These are phyloP conservation scores for Orchestia grillus DNA, from an alignment of 1,140 invertebrate genomes.

Conservation along the genomic window DNA sequence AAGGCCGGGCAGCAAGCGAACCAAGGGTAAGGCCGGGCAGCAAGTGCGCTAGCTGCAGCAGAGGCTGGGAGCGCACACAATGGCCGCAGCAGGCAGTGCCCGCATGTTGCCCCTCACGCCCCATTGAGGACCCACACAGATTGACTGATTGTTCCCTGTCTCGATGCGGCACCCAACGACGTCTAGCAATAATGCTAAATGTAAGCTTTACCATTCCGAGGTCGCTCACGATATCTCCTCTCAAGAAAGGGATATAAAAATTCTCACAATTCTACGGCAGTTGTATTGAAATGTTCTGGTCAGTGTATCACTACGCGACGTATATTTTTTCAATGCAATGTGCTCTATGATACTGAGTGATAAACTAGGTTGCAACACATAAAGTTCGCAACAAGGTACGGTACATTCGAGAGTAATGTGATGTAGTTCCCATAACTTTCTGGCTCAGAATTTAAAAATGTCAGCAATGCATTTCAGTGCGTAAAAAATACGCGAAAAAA, in stretches of 20 bases:
- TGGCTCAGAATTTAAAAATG: not conserved
- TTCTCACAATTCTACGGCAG: not conserved
- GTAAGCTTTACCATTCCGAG: not conserved
- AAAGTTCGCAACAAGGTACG: not conserved
- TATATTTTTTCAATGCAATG: not conserved
- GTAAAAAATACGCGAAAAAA: not conserved
- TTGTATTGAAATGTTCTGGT: not conserved
- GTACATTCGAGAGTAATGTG: not conserved
- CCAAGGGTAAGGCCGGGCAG: too few species aligned
- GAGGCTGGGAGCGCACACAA: not conserved
- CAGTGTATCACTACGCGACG: not conserved
- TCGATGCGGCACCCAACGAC: not conserved
- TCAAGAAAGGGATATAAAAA: not conserved
- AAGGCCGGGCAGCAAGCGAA: too few species aligned
- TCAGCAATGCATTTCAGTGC: not conserved
- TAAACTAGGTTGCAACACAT: not conserved
- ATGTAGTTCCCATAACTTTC: not conserved
- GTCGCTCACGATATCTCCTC: not conserved
- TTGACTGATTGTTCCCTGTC: constrained; percentile 18
- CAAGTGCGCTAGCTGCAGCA: too few species aligned
- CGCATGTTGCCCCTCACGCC: not conserved
- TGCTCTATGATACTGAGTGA: not conserved
- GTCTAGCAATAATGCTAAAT: not conserved
- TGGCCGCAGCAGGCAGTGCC: not conserved
- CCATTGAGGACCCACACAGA: not conserved